Evolutionary conservation across 2,797 vertebrate species (phyloP).

Genomic region (Pseudomugil gertrudae): DNA sequence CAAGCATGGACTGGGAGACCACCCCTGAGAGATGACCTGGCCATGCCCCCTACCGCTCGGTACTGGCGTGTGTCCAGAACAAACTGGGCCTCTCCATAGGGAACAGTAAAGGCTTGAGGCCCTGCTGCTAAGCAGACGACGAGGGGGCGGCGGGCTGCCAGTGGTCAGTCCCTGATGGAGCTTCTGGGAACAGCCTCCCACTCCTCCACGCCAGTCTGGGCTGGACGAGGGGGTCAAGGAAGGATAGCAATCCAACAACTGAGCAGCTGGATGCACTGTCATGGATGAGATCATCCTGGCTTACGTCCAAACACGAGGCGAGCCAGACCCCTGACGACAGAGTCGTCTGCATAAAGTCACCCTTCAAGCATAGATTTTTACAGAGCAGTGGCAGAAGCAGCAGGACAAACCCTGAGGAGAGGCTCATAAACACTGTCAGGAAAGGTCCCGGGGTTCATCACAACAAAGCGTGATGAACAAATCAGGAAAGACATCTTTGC

Average conservation of each 20-base stretch:
- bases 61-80: conserved; percentile 78
- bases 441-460: conserved; percentile 47
- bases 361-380: conserved; percentile 38
- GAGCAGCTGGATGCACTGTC: conserved; percentile 64
- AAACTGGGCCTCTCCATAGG: conserved; percentile 74
- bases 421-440: conserved; percentile 43
- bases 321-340: conserved; percentile 58
- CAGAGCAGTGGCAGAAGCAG: conserved; percentile 35
- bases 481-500: conserved; percentile 24
- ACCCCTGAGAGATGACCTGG: conserved; percentile 77
- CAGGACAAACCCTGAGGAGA: conserved; percentile 28
- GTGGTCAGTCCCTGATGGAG: conserved; percentile 66
- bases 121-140: conserved; percentile 74
- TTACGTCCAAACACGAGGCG: conserved; percentile 49
- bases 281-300: conserved; percentile 80
- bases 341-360: conserved; percentile 68
- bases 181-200: conserved; percentile 62
- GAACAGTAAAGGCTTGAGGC: conserved; percentile 65
- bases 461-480: conserved; percentile 54
- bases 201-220: conserved; percentile 40
- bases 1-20: conserved; percentile 68
- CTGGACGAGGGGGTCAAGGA: conserved; percentile 52
- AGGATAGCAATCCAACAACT: conserved; percentile 42
- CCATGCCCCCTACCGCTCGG: conserved; percentile 65
- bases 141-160: conserved; percentile 69